Evolutionary conservation across 2,797 vertebrate species (phyloP).

Genomic region (Numenius phaeopus): DNA sequence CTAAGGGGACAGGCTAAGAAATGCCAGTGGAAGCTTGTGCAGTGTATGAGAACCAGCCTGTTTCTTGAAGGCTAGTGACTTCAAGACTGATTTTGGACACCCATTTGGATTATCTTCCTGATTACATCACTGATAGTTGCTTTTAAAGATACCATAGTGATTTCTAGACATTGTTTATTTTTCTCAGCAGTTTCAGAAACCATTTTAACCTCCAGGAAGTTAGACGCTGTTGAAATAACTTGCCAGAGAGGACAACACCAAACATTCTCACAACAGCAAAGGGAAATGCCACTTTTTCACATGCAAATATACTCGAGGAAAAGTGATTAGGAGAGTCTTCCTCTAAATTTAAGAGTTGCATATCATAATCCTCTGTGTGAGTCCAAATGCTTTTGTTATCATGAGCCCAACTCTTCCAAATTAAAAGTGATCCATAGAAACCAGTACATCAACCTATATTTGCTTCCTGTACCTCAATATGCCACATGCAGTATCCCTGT

Average conservation of each 20-base stretch:
- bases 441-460: background rate
- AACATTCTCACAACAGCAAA: background rate
- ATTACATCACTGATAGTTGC: background rate
- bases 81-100: background rate
- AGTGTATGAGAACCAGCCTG: background rate
- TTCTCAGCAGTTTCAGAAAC: background rate
- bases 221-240: background rate
- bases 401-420: background rate
- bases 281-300: background rate
- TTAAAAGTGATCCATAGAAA: background rate
- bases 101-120: background rate
- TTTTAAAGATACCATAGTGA: background rate
- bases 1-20: conserved; percentile 7
- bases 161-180: background rate
- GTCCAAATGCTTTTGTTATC: background rate
- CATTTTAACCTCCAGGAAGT: background rate
- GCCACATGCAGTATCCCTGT: background rate
- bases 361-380: background rate
- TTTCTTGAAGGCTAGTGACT: background rate
- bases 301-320: background rate
- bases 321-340: background rate
- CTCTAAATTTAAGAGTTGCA: background rate
- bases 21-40: background rate
- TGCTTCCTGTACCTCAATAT: background rate
- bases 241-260: background rate